A percentile compares a stretch with the other conserved stretches of the same genome.
Conservation (phyloP, 2,888 invertebrate species). For the Ennomos fuscantarius region DNA sequence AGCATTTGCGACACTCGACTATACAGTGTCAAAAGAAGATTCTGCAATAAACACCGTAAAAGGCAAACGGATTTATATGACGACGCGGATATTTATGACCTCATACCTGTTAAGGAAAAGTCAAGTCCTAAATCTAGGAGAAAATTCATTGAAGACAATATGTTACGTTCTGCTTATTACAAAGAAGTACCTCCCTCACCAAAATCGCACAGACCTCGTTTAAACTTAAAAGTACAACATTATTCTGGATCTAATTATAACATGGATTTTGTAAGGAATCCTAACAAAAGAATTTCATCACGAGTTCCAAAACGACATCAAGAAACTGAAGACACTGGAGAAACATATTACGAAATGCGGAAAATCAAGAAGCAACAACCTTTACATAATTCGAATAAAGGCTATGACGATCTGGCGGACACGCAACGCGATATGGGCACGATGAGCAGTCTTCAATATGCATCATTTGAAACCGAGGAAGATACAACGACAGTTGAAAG, state of each 20-base stretch:
- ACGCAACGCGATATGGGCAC: slow-evolving; percentile 46
- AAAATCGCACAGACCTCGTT: slow-evolving; percentile 63
- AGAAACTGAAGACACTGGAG: slow-evolving; percentile 33
- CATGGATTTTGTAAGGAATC: slow-evolving; percentile 4
- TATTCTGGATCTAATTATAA: slow-evolving; percentile 36
- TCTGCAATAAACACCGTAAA: slow-evolving; percentile 48
- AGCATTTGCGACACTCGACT: slow-evolving; percentile 71
- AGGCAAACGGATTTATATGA: slow-evolving; percentile 55
- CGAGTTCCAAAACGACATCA: neutral
- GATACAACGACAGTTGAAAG: slow-evolving; percentile 48
- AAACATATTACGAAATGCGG: slow-evolving; percentile 36
- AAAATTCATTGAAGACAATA: slow-evolving; percentile 60
- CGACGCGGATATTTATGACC: slow-evolving; percentile 67
- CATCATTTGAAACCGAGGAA: slow-evolving; percentile 46
- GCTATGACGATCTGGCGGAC: slow-evolving; percentile 25
- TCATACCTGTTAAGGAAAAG: slow-evolving; percentile 76
- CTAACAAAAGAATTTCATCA: slow-evolving; percentile 4
- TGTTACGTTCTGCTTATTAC: slow-evolving; percentile 50
- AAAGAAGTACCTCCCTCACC: slow-evolving; percentile 76
- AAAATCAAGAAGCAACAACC: slow-evolving; percentile 26
- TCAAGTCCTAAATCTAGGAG: slow-evolving; percentile 69
- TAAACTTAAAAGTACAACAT: slow-evolving; percentile 67
- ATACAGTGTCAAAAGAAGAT: slow-evolving; percentile 56
- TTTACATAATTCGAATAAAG: slow-evolving; percentile 27
- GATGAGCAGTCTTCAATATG: slow-evolving; percentile 49